These are phyloP conservation scores for Eulemur albifrons DNA, from an alignment of 2,797 vertebrate species.

Conservation along the genomic window DNA sequence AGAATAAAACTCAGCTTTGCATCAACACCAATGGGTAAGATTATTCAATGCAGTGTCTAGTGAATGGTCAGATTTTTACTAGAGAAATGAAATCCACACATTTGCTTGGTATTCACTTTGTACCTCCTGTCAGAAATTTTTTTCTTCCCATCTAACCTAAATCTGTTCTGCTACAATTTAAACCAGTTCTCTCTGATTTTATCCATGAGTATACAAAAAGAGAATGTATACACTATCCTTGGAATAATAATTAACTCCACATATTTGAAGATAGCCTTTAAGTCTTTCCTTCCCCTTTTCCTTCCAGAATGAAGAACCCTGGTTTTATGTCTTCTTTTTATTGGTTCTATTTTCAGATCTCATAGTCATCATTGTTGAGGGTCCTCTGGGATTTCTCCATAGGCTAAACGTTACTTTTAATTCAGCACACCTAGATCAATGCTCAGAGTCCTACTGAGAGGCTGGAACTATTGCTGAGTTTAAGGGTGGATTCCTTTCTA, in stretches of 20 bases:
- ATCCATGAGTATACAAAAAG: not conserved
- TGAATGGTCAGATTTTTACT: not conserved
- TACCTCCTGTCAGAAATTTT: not conserved
- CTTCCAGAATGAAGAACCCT: conserved; percentile 18
- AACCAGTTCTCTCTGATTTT: not conserved
- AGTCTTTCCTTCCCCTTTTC: not conserved
- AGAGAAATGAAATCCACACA: conserved; percentile 7
- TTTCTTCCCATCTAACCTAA: not conserved
- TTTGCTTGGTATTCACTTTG: not conserved
- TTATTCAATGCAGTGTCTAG: not conserved
- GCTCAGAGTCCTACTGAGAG: not conserved
- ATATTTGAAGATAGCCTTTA: not conserved
- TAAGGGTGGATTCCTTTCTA: not conserved
- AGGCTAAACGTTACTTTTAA: not conserved
- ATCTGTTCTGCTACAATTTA: not conserved
- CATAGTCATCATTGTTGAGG: not conserved
- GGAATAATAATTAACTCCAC: not conserved
- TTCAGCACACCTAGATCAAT: not conserved
- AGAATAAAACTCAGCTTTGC: not conserved
- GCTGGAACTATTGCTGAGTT: not conserved
- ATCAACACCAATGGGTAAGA: not conserved
- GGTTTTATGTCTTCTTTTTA: not conserved
- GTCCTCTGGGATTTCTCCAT: not conserved
- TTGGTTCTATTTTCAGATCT: not conserved
- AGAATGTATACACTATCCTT: not conserved